Evolutionary conservation across 2,113 vertebrate species (phyloP).

Genomic region (Pterocles gutturalis): DNA sequence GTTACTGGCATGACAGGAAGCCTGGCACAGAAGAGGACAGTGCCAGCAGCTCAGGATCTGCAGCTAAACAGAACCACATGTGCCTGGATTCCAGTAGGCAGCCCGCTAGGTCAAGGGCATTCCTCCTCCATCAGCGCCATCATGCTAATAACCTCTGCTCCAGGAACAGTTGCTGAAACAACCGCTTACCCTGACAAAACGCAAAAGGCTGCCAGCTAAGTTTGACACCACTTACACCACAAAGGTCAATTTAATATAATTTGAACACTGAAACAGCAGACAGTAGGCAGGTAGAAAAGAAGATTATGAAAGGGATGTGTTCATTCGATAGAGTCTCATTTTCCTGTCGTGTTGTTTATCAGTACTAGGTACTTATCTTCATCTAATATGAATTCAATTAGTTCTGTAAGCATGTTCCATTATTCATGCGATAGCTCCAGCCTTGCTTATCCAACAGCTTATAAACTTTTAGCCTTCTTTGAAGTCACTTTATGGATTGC

Average conservation of each 20-base stretch:
- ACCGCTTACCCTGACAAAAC: slow-evolving; percentile 39
- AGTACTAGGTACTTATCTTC: slow-evolving; percentile 43
- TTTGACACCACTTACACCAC: neutral
- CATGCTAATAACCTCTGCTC: slow-evolving; percentile 8
- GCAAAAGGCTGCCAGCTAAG: slow-evolving; percentile 5
- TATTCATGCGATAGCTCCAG: slow-evolving; percentile 63
- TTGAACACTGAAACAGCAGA: neutral
- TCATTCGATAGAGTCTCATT: neutral
- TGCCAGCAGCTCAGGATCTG: neutral
- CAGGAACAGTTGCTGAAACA: slow-evolving; percentile 18
- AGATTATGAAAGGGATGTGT: neutral
- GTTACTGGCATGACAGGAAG: neutral
- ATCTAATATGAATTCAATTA: slow-evolving; percentile 77
- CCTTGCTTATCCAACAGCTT: slow-evolving; percentile 60
- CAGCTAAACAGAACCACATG: slow-evolving; percentile 53
- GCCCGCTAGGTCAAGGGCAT: slow-evolving; percentile 63
- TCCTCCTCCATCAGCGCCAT: slow-evolving; percentile 69
- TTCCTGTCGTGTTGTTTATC: slow-evolving; percentile 53
- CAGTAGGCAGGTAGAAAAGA: neutral
- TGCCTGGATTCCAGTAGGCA: slow-evolving; percentile 26
- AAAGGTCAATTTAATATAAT: neutral
- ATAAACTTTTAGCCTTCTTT: slow-evolving; percentile 77
- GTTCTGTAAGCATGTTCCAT: slow-evolving; percentile 74
- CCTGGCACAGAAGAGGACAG: neutral
- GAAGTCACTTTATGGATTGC: slow-evolving; percentile 81